Conservation (phyloP, 2,113 vertebrate genomes). For the Neopipo cinnamomea region DNA sequence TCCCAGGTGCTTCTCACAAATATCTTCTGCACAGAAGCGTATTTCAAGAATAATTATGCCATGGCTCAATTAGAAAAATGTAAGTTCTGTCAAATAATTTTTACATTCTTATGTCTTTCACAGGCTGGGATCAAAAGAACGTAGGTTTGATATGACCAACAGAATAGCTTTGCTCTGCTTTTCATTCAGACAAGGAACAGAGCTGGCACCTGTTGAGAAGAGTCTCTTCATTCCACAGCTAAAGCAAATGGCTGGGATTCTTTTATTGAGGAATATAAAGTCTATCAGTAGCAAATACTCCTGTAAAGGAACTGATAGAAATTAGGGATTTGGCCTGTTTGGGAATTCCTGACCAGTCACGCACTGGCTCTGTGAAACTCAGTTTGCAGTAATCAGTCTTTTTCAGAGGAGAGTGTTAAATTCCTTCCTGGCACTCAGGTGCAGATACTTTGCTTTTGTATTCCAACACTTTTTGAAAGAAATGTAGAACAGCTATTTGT, state of each 20-base stretch:
- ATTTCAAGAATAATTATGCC: constrained; percentile 86
- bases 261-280: neutral
- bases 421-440: neutral
- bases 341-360: neutral
- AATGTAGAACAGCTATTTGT: neutral
- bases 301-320: neutral
- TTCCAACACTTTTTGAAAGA: neutral
- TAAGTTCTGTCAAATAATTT: constrained; percentile 65
- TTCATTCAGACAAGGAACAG: neutral
- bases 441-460: neutral
- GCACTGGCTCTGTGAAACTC: neutral
- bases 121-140: neutral
- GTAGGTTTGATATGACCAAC: neutral
- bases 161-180: neutral
- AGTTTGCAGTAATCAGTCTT: neutral
- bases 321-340: neutral
- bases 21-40: constrained; percentile 85
- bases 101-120: neutral
- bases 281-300: neutral
- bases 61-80: constrained; percentile 85
- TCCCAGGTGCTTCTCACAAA: constrained; percentile 86
- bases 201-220: neutral
- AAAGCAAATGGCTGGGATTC: neutral
- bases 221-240: neutral
- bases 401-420: neutral